These are phyloP conservation scores for Sisor rabdophorus DNA, from an alignment of 2,113 vertebrate genomes.

Conservation along the genomic window DNA sequence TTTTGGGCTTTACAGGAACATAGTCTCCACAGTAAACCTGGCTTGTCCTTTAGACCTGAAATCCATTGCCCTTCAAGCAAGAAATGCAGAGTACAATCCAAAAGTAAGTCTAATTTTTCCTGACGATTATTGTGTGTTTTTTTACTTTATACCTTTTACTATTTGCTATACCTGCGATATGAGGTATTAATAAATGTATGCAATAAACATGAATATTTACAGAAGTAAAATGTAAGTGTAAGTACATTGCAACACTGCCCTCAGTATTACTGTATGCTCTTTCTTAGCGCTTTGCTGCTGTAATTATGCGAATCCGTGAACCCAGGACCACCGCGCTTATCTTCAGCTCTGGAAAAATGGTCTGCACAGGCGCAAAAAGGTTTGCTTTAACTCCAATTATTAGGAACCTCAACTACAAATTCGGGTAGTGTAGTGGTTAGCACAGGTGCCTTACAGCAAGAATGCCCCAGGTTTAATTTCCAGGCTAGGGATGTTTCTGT, in stretches of 20 bases:
- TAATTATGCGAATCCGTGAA: conserved; percentile 96
- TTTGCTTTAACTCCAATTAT: conserved; percentile 44
- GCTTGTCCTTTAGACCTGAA: conserved; percentile 92
- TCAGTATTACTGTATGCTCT: neutral
- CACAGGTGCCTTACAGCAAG: no score
- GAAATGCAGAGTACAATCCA: conserved; percentile 98
- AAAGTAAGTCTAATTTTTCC: conserved; percentile 70
- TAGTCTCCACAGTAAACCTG: conserved; percentile 93
- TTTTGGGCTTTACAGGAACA: conserved; percentile 75
- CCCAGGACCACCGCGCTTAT: conserved; percentile 93
- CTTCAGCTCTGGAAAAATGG: conserved; percentile 98
- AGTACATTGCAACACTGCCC: neutral
- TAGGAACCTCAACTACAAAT: neutral
- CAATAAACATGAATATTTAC: conserved; percentile 5
- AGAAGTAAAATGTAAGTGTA: neutral
- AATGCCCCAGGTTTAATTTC: no score
- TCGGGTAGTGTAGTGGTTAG: no score
- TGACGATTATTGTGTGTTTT: neutral
- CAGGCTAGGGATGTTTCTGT: no score
- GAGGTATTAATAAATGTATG: conserved; percentile 14
- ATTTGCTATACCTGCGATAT: neutral
- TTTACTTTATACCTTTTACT: neutral
- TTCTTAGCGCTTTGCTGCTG: conserved; percentile 87
- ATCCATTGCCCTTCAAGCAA: conserved; percentile 89
- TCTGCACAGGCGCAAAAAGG: conserved; percentile 98